Evolutionary conservation across 2,797 vertebrate genomes (phyloP), one percentile per base, ranked within the genome.

Genomic region (Mionectes olivaceus): DNA sequence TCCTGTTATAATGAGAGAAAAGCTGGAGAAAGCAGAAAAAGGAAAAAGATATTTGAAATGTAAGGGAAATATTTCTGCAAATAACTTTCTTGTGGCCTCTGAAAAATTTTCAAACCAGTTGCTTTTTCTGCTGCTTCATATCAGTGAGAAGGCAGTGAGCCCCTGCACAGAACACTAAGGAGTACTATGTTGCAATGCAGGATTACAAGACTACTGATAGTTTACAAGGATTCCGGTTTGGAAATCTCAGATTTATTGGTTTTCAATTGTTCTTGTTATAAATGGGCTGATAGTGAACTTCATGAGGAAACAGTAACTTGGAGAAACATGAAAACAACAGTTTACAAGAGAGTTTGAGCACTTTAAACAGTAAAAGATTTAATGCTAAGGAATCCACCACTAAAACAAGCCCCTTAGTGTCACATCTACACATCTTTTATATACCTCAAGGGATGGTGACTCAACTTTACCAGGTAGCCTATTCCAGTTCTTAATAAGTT

Each of bases 31-130:
- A 59, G 5, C 7, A 73, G 4, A 50, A 67, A 44, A 75, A 52
- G 2, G 4, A 33, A 60, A 78, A 28, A 67, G 2, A 65, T 23
- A 86, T 43, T 81, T 56, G 30, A 81, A 92, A 93, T 16, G 2
- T 8, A 86, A 85, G 32, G 15, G 46, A 87, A 55, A 73, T 4
- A 39, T 55, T 92, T 84, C 53, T 89, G 55, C 69, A 84, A 97
- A 92, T 89, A 92, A 19, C 57, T 61, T 97, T 92, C 52, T 32
- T 87, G 25, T 74, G 57, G 82, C 67, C 74, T 95, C 77, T 87
- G 74, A 90, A 71, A 83, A 90, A 71, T 28, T 73, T 87, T 88
- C 64, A 87, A 83, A 83, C 25, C 55, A 63, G 60, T 88, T 81
- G 33, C 12, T 94, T 93, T 83, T 96, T 79, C 39, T 92, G 43